Evolutionary conservation across 2,113 vertebrate genomes (phyloP).

Genomic region (Leptocoma aspasia): DNA sequence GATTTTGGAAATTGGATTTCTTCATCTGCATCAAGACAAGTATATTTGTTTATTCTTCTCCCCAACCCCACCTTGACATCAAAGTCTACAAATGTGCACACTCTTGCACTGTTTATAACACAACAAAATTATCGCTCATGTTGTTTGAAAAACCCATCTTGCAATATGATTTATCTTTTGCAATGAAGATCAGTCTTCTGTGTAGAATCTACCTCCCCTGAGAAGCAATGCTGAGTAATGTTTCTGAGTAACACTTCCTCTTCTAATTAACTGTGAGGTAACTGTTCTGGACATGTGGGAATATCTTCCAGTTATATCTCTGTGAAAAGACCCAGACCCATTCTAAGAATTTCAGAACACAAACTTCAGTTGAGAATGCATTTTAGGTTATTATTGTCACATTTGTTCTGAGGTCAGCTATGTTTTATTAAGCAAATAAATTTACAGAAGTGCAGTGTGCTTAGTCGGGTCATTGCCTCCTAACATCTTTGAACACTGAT

Average conservation of each 20-base stretch:
- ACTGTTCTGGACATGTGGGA: background rate
- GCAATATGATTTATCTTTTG: background rate
- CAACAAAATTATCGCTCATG: background rate
- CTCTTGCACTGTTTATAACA: background rate
- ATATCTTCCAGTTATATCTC: background rate
- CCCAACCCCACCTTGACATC: background rate
- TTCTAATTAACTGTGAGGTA: background rate
- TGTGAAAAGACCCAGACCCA: background rate
- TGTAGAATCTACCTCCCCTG: background rate
- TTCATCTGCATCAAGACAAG: background rate
- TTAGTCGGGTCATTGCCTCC: background rate
- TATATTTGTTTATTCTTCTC: background rate
- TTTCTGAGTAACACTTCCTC: background rate
- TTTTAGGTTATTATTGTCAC: background rate
- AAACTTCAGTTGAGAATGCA: background rate
- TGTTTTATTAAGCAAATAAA: background rate
- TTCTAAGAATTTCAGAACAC: background rate
- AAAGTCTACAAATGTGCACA: background rate
- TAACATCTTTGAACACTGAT: background rate
- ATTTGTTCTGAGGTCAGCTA: background rate
- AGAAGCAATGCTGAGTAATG: background rate
- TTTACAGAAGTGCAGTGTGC: background rate
- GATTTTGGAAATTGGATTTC: background rate
- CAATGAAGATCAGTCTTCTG: background rate
- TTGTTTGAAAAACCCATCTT: background rate